Evolutionary conservation across 2,113 vertebrate species (phyloP).

Genomic region (Bucco capensis): DNA sequence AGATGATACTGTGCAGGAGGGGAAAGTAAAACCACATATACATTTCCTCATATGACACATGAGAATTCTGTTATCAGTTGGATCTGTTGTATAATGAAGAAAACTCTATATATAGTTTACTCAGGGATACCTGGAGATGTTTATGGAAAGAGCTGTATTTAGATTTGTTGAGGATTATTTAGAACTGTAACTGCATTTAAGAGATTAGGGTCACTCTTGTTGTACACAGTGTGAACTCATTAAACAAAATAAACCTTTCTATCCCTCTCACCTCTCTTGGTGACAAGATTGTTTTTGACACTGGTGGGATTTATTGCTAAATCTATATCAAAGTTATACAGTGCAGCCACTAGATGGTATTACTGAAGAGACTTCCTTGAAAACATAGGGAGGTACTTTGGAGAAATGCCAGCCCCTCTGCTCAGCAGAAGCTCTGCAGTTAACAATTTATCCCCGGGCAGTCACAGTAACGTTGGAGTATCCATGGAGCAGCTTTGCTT

Average conservation of each 20-base stretch:
- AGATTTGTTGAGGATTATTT: conserved; percentile 54
- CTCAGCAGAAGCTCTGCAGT: neutral
- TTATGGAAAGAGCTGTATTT: neutral
- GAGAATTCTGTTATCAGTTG: neutral
- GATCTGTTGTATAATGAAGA: neutral
- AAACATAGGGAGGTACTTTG: conserved; percentile 8
- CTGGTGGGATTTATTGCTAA: neutral
- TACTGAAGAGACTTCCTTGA: conserved; percentile 34
- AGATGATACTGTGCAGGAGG: neutral
- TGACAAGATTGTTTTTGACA: neutral
- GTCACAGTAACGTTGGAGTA: neutral
- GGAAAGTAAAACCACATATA: neutral
- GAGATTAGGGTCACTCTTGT: conserved; percentile 45
- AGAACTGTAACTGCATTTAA: conserved; percentile 50
- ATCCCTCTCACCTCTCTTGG: neutral
- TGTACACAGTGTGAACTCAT: neutral
- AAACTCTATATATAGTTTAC: neutral
- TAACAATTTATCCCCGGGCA: neutral
- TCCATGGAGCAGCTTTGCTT: neutral
- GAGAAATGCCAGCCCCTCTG: conserved; percentile 3
- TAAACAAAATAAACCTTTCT: conserved; percentile 23
- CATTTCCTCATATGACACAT: neutral
- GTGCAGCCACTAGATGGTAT: conserved; percentile 39
- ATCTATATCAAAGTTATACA: neutral
- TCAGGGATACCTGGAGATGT: neutral